Base-by-base conservation (phyloP, 2,113 vertebrate species). In the Eubucco bourcierii region DNA sequence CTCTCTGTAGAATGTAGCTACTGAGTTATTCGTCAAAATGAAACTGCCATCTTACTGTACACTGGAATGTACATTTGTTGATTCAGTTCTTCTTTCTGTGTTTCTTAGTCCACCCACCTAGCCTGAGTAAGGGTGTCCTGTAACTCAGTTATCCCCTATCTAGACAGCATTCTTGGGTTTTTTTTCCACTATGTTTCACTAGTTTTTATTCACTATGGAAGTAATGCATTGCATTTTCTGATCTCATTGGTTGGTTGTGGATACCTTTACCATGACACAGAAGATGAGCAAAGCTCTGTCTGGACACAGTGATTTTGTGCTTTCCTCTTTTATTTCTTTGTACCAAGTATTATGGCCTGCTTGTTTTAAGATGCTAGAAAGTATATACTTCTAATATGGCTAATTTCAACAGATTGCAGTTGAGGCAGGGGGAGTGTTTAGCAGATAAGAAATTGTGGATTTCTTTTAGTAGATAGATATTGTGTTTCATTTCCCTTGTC, bases 401-500 rank as follows among this genome's bases (percentile, higher is more conserved):
- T 65, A 74, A 72, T 7, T 66, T 59, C 63, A 84, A 77, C 65
- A 71, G 66, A 79, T 46, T 44, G 66, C 0, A 3, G 70, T 28
- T 1, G 7, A 58, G 4, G n/a, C 1, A 9, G 7, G 47, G 41
- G 80, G 44, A 58, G 50, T 1, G 0, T 33, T 90, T 33, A 33
- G 67, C 15, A 71, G 64, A 52, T 3, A 60, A 60, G 27, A 70
- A 46, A 60, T 15, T 29, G 50, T 50, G 52, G 68, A 41, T 7
- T 88, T 31, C 84, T 90, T 95, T 88, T 76, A 90, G 53, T 25
- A 80, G 68, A 59, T 14, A 59, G 28, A 63, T 53, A 91, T 5
- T 74, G 44, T 33, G 8, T 74, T 95, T 75, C 83, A 78, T 71
- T 90, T 88, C 58, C 34, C 71, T 92, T 75, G 68, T 74, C 68